Evolutionary conservation across 1,140 invertebrate genomes (phyloP), one percentile per base, ranked within the genome.

Genomic region (Zaprionus kolodkinae): DNA sequence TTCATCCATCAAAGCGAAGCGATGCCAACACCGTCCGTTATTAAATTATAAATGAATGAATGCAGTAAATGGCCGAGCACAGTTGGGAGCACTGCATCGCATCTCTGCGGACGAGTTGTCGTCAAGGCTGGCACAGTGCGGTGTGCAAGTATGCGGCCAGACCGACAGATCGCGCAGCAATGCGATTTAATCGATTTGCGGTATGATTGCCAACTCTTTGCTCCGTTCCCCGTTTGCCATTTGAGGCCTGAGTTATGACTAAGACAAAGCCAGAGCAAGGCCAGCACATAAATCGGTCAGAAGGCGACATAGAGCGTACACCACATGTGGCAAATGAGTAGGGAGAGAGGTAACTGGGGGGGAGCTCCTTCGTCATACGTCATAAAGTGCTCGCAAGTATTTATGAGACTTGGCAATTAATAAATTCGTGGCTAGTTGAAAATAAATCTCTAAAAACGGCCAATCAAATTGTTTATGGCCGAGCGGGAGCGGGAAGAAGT

Each of bases 21-120:
- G 60, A 70, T 61, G 76, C 17, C 63, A 83, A 82, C 87, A 79
- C 67, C 70, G 79, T 69, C 67, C 86, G 78, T 91, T 91, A 91
- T 91, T 91, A 91, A 89, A 91, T 91, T 91, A 91, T 91, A 91
- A 91, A 89, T 91, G 82, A 91, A 91, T 91, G 89, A 91, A 89
- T 91, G 79, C 75, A 79, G 79, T 86, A 86, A 85, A 91, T 91
- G 89, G 78, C 76, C 72, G 62, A 43, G 64, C 61, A 57, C 68
- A 63, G 68, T 57, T 48, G 54, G 52, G 59, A 60, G 55, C 40
- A 45, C 12, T 52, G 60, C 70, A 15, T 45, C 40, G 40, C n/a
- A n/a, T 45, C 15, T 15, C 40, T 7, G 25, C 54, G 57, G 65
- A 74, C 65, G 33, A 36, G 43, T 71, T 86, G 79, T 78, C 77